Conservation (phyloP, 2,113 vertebrate genomes). For the Bombycilla garrulus region DNA sequence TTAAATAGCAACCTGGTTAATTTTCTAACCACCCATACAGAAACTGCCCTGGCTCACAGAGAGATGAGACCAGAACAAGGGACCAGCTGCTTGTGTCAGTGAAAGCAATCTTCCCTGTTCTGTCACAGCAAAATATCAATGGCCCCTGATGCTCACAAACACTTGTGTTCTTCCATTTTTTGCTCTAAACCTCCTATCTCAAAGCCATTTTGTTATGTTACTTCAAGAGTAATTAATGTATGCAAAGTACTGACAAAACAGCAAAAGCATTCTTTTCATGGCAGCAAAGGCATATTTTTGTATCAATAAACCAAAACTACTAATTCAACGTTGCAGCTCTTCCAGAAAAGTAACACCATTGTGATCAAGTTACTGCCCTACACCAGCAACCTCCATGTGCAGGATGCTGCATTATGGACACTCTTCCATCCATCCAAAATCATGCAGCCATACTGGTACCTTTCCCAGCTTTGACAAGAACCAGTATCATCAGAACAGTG, state of each 20-base stretch:
- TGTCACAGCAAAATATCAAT: neutral
- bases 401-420: neutral
- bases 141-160: neutral
- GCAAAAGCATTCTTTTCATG: neutral
- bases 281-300: neutral
- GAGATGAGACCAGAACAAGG: neutral
- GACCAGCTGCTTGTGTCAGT: neutral
- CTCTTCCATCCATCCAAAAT: neutral
- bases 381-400: neutral
- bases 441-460: neutral
- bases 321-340: neutral
- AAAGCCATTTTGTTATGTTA: neutral
- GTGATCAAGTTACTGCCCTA: rapidly evolving
- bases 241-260: neutral
- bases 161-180: neutral
- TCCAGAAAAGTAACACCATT: neutral
- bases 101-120: neutral
- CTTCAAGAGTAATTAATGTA: neutral
- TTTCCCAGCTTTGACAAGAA: neutral
- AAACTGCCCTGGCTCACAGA: neutral
- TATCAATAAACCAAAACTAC: neutral
- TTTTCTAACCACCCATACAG: neutral
- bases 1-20: neutral
- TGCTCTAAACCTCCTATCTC: neutral
- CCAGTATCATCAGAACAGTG: neutral